Evolutionary conservation across 2,113 vertebrate species (phyloP).

Genomic region (Megaleporinus macrocephalus): DNA sequence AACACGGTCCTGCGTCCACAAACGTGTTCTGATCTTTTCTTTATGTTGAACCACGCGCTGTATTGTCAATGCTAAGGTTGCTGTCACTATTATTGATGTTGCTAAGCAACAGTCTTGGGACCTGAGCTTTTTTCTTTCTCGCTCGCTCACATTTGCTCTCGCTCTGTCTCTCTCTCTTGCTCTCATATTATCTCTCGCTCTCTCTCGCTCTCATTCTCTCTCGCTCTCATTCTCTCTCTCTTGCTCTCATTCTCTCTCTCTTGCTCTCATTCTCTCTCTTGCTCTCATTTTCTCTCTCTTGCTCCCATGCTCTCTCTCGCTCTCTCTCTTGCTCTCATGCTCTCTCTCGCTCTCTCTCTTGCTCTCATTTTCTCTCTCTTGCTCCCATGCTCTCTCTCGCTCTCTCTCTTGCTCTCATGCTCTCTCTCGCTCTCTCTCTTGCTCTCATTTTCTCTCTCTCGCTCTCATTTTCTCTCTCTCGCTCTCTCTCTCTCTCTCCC

Average conservation of each 20-base stretch:
- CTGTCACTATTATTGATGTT: conserved; percentile 5
- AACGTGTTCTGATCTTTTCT: background rate
- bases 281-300: background rate
- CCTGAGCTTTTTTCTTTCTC: background rate
- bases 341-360: background rate
- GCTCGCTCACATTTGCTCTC: too few species aligned
- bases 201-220: background rate
- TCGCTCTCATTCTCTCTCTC: too few species aligned
- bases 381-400: background rate
- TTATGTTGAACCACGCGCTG: background rate
- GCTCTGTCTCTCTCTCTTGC: background rate
- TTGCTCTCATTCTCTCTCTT: too few species aligned
- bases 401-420: too few species aligned
- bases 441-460: background rate
- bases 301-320: too few species aligned
- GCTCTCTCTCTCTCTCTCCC: background rate
- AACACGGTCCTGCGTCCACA: conserved; percentile 70
- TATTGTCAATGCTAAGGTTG: background rate
- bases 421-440: background rate
- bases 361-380: too few species aligned
- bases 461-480: too few species aligned
- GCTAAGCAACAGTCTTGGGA: conserved; percentile 42
- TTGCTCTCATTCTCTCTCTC: background rate
- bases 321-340: background rate
- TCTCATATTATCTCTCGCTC: too few species aligned